Evolutionary conservation across 2,797 vertebrate genomes (phyloP).

Genomic region (Pempheris klunzingeri): DNA sequence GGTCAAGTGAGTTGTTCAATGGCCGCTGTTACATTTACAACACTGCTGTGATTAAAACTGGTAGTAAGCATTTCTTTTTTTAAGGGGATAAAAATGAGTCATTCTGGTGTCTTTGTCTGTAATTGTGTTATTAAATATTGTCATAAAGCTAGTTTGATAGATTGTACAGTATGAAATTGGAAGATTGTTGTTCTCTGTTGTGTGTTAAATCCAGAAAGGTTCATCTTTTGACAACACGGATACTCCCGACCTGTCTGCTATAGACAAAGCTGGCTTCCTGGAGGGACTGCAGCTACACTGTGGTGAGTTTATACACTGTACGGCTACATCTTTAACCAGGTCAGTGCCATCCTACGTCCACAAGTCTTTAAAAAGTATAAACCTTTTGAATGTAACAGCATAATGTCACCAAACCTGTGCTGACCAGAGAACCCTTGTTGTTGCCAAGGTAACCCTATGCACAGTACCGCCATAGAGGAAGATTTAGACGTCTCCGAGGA

Average conservation of each 20-base stretch:
- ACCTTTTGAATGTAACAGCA: neutral
- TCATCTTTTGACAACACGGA: neutral
- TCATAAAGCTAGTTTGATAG: neutral
- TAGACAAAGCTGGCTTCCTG: conserved; percentile 67
- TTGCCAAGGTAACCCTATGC: conserved; percentile 67
- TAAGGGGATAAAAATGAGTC: neutral
- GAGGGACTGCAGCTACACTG: conserved; percentile 45
- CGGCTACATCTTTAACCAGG: neutral
- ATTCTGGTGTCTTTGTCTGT: neutral
- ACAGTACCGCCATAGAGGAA: conserved; percentile 78
- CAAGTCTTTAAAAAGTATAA: neutral
- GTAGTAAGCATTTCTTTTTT: neutral
- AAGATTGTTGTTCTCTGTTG: neutral
- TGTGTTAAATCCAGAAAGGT: conserved; percentile 39
- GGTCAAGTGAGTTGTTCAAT: conserved; percentile 35
- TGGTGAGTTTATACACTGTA: conserved; percentile 45
- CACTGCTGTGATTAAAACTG: neutral
- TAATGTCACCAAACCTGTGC: neutral
- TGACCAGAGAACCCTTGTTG: conserved; percentile 12
- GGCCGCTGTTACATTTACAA: neutral
- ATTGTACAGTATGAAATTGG: neutral
- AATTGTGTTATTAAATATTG: neutral
- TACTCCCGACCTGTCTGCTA: conserved; percentile 46
- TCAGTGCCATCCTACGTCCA: neutral
- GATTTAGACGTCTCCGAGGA: conserved; percentile 38